These are phyloP conservation scores for Brachionus manjavacas DNA, from an alignment of 1,140 invertebrate genomes.

Conservation along the genomic window DNA sequence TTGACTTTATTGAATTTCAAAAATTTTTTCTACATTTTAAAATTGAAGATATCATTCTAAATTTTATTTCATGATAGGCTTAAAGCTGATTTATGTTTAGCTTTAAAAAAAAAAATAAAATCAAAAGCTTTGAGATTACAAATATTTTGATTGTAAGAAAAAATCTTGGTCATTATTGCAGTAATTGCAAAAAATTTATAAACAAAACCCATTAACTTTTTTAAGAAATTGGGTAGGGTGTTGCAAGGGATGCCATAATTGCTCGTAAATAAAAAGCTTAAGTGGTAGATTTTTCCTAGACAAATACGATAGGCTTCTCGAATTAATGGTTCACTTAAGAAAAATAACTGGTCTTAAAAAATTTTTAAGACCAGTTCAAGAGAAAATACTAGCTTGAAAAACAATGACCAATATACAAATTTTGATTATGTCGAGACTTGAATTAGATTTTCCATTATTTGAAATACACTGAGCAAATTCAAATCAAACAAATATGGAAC, in stretches of 20 bases:
- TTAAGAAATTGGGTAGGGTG: not conserved
- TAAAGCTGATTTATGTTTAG: not conserved
- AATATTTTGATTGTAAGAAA: not conserved
- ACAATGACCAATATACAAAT: not conserved
- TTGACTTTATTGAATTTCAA: no score
- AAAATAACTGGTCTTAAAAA: not conserved
- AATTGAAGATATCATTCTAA: no score
- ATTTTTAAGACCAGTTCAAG: not conserved
- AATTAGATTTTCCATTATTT: not conserved
- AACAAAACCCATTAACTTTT: not conserved
- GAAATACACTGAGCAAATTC: not conserved
- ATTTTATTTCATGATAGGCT: no score
- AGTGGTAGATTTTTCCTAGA: not conserved
- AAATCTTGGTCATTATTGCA: not conserved
- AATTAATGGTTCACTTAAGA: not conserved
- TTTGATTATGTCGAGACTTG: conserved; percentile 1
- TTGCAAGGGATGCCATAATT: not conserved
- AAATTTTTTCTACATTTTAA: no score
- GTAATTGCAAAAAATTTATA: not conserved
- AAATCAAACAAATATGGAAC: not conserved
- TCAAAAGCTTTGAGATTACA: not conserved
- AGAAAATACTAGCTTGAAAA: not conserved
- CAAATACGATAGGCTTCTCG: not conserved
- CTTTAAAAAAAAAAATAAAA: not conserved
- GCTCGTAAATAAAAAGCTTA: not conserved